Percentiles rank a stretch among this genome's conserved stretches.
These are phyloP conservation scores for Apamea sordens DNA, from an alignment of 2,888 invertebrate species.

Conservation along the genomic window DNA sequence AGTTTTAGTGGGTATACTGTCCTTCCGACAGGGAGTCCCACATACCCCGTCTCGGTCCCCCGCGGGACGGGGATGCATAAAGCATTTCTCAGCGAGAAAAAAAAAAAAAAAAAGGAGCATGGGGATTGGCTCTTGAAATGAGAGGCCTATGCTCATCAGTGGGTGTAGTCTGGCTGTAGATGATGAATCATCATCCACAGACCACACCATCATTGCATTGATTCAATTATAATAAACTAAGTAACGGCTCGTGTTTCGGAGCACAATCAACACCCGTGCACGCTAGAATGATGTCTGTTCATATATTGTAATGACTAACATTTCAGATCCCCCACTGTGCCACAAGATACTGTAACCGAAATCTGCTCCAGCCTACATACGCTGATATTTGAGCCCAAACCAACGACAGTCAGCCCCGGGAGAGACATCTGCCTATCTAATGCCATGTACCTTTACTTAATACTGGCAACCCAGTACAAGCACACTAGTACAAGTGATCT, in stretches of 20 bases:
- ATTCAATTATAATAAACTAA: background rate
- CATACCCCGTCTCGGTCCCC: no score
- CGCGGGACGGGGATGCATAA: no score
- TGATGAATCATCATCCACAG: no score
- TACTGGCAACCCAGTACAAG: slow-evolving; percentile 42
- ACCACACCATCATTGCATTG: no score
- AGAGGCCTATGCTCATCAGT: no score
- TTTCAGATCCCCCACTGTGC: slow-evolving; percentile 76
- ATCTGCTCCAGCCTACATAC: slow-evolving; percentile 66
- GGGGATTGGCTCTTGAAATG: no score
- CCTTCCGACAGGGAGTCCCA: no score
- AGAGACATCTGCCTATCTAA: slow-evolving; percentile 76
- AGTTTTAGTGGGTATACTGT: no score
- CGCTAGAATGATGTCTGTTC: background rate
- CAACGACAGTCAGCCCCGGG: slow-evolving; percentile 68
- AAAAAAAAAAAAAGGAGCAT: no score
- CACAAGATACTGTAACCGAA: slow-evolving; percentile 61
- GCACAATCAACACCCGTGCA: background rate
- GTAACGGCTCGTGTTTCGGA: background rate
- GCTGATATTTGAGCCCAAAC: slow-evolving; percentile 67
- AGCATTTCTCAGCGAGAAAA: no score
- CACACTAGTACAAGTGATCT: background rate
- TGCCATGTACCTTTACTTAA: slow-evolving; percentile 60
- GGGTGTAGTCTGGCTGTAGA: no score
- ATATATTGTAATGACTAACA: background rate